These are phyloP conservation scores for Danaus plexippus DNA, from an alignment of 1,140 invertebrate species.

Conservation along the genomic window DNA sequence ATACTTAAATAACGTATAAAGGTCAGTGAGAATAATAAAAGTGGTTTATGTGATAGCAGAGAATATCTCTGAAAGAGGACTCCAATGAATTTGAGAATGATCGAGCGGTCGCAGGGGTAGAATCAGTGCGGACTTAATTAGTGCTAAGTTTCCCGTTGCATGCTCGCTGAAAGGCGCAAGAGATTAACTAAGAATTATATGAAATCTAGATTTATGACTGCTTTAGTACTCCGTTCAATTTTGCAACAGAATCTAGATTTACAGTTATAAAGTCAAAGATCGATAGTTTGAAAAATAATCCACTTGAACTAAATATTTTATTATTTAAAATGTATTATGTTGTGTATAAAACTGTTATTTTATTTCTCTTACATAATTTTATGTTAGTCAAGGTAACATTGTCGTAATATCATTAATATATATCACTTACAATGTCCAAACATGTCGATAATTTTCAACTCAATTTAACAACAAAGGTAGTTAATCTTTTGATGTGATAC, in stretches of 20 bases:
- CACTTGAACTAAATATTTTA: no score
- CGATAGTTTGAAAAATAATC: no score
- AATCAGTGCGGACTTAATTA: conserved; percentile 36
- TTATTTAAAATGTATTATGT: no score
- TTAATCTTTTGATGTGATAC: conserved; percentile 1
- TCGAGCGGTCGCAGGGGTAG: conserved; percentile 42
- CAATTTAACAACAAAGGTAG: background rate
- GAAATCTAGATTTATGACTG: background rate
- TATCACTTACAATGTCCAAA: no score
- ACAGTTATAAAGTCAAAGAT: no score
- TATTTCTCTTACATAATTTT: no score
- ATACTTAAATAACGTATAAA: background rate
- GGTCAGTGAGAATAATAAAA: conserved; percentile 2
- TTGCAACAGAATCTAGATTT: no score
- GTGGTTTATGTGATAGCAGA: conserved; percentile 30
- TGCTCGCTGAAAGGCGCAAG: conserved; percentile 7
- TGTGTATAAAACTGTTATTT: no score
- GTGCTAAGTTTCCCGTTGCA: conserved; percentile 20
- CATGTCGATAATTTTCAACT: no score
- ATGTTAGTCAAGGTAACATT: no score
- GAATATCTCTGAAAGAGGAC: conserved; percentile 46
- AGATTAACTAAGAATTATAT: no score
- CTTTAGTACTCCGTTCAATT: background rate
- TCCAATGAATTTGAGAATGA: conserved; percentile 42
- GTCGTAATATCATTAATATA: no score